A percentile compares a stretch with the other conserved stretches of the same genome.
phyloP scores from a whole-genome alignment of 1,140 invertebrate species.

The Eriocheir sinensis region DNA sequence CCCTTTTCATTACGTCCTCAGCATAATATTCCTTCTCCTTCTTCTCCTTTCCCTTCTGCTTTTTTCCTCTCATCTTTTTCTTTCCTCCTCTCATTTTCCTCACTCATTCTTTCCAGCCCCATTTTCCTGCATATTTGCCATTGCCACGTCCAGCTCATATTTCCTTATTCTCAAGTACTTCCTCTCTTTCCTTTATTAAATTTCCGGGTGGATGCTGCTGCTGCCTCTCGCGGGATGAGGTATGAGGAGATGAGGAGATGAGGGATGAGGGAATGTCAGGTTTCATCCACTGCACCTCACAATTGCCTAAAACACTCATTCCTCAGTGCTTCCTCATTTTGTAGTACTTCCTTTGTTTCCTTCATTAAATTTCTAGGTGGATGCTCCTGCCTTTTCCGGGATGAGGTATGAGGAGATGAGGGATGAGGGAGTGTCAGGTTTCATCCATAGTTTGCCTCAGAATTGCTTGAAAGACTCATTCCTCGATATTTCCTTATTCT shows the following conservation, averaged over 20 bases:
- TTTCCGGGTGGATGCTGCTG: background rate
- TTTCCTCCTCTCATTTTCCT: too few species aligned
- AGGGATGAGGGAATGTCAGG: background rate
- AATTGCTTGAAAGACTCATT: background rate
- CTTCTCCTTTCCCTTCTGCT: too few species aligned
- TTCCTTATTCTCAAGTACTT: background rate
- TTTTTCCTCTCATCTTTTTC: too few species aligned
- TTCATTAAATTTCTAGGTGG: background rate
- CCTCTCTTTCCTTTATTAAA: background rate
- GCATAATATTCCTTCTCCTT: background rate
- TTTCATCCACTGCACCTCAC: background rate
- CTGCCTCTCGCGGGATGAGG: too few species aligned
- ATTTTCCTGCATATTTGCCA: background rate
- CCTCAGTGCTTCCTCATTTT: too few species aligned
- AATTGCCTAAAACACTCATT: background rate
- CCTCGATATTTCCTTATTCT: too few species aligned
- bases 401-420: background rate
- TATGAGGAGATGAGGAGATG: background rate
- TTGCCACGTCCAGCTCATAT: background rate
- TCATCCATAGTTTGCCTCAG: background rate
- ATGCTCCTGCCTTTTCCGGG: background rate
- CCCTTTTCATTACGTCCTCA: background rate
- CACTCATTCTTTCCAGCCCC: background rate
- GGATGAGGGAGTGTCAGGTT: background rate
- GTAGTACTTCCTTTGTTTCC: too few species aligned